Percentiles rank a stretch among this genome's conserved stretches.
Conservation (phyloP, 2,113 vertebrate genomes). For the Prionailurus viverrinus region DNA sequence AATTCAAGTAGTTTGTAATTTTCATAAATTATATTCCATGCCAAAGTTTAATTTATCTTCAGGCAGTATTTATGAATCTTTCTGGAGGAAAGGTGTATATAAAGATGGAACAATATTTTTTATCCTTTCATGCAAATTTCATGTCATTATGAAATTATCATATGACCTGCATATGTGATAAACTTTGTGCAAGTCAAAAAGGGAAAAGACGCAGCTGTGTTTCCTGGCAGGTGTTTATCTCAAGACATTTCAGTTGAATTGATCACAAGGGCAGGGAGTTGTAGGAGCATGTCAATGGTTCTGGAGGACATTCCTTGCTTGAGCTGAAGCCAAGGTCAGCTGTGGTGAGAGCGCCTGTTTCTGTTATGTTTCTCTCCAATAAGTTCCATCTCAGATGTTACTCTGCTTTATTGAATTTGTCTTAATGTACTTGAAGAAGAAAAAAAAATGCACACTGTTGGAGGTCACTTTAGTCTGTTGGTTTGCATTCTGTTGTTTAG, state of each 20-base stretch:
- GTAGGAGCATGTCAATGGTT: fast-evolving
- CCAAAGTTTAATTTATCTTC: constrained; percentile 79
- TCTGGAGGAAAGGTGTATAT: constrained; percentile 62
- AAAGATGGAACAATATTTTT: constrained; percentile 55
- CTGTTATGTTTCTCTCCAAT: background rate
- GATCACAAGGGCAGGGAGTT: background rate
- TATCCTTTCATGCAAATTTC: constrained; percentile 45
- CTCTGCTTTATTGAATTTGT: constrained; percentile 31
- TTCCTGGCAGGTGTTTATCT: background rate
- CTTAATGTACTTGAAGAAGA: background rate
- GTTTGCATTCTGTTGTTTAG: background rate
- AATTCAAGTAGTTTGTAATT: constrained; percentile 77
- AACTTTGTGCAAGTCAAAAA: background rate
- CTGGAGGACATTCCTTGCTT: background rate
- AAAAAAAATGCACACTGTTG: background rate
- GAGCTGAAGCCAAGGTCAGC: background rate
- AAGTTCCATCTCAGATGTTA: background rate
- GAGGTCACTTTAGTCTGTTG: background rate
- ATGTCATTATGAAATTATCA: constrained; percentile 51
- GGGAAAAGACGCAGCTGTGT: background rate
- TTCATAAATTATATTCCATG: constrained; percentile 78
- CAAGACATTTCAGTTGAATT: background rate
- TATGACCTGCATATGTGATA: constrained; percentile 35
- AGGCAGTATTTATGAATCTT: constrained; percentile 73
- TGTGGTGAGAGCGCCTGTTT: background rate